phyloP scores from a whole-genome alignment of 2,113 vertebrate species.

The Sakesphorus luctuosus region DNA sequence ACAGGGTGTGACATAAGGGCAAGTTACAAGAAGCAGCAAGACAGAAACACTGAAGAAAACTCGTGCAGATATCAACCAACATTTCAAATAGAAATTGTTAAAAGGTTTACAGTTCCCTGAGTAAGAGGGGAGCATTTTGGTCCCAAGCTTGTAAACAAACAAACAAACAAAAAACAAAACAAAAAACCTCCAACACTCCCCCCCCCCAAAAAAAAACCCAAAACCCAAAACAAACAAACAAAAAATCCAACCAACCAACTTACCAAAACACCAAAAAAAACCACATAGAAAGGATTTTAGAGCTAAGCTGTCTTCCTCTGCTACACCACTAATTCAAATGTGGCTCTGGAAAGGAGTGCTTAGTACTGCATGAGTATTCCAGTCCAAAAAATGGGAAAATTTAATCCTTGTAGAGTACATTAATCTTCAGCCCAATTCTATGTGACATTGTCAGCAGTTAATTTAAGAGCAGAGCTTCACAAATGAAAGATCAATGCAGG shows the following conservation, averaged over 20 bases:
- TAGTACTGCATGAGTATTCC: neutral
- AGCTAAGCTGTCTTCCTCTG: neutral
- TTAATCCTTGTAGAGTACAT: slow-evolving; percentile 34
- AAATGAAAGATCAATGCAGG: slow-evolving; percentile 13
- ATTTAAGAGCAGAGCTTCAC: slow-evolving; percentile 8
- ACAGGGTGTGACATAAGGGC: slow-evolving; percentile 42
- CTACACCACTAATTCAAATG: neutral
- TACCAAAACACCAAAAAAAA: no score
- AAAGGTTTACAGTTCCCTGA: neutral
- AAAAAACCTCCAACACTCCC: no score
- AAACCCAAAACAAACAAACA: no score
- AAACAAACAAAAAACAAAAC: neutral
- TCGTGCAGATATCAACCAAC: neutral
- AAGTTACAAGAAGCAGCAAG: slow-evolving; percentile 48
- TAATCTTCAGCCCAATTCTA: slow-evolving; percentile 28
- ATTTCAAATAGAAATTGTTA: slow-evolving; percentile 16
- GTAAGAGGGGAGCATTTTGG: neutral
- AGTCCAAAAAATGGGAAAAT: slow-evolving; percentile 31
- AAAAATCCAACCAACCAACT: no score
- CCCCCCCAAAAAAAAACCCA: no score
- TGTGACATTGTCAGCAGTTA: slow-evolving; percentile 23
- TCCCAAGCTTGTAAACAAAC: neutral
- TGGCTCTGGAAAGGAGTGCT: neutral
- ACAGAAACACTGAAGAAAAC: slow-evolving; percentile 20
- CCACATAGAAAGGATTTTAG: neutral